Evolutionary conservation across 2,113 vertebrate species (phyloP), one percentile per base, ranked within the genome.

Genomic region (Fregetta grallaria): DNA sequence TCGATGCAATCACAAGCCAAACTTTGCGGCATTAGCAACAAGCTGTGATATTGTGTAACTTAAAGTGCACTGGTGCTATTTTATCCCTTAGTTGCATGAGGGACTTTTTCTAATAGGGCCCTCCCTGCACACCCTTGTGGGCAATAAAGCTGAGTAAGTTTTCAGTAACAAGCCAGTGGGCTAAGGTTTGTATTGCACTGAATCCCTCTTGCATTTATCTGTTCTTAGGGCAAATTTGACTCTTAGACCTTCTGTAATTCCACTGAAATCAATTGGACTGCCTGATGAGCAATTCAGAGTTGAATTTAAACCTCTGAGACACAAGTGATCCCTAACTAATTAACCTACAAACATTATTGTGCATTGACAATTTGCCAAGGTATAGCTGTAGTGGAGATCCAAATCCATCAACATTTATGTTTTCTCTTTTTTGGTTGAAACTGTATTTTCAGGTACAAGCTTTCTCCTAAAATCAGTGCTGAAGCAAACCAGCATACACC

Each of bases 281-380:
- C 65, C 73, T 91, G 77, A 87, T 75, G 88, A 94, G 59, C 36
- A 95, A 92, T 86, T 95, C 73, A 85, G 61, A 85, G 55, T 20
- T 90, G 84, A 94, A 92, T 95, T 95, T 78, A 94, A 89, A 49
- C 92, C 86, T 97, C 73, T 92, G 94, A 96, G 97, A 90, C 66
- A 72, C 8, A 87, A 91, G 29, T 30, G 83, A 87, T 96, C 92
- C 94, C 96, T 82, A 58, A 96, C 58, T 95, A 97, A 97, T 96
- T 96, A 97, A 95, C 97, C 95, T 94, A 95, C 49, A 97, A 97
- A 92, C 40, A 79, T 89, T 88, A 55, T 25, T 68, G 32, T 66
- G 22, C 49, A 44, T 45, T 88, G 86, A 82, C 20, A 85, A 13
- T 87, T 89, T 96, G 70, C 83, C 62, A 89, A 87, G 65, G 5